Percentiles rank a stretch among this genome's conserved stretches.
Evolutionary conservation across 1,140 invertebrate genomes (phyloP).

Genomic region (Drosophila melanica): DNA sequence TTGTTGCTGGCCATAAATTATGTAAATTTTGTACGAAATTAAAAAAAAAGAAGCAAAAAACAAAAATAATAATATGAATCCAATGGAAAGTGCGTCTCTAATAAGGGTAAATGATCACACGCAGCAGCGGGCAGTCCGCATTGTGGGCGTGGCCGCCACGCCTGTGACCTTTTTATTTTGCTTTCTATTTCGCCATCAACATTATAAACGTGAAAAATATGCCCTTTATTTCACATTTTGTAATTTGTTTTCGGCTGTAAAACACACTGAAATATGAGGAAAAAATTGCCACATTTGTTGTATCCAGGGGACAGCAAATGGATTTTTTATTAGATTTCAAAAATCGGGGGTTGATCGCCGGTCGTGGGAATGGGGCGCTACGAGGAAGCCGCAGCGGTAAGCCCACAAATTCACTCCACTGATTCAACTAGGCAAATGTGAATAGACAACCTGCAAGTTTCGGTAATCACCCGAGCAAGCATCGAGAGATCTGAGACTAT

Average conservation of each 20-base stretch:
- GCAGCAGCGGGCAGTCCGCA: conserved; percentile 35
- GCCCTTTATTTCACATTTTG: conserved; percentile 73
- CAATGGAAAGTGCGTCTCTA: conserved; percentile 55
- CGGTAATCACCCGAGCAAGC: conserved; percentile 9
- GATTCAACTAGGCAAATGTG: conserved; percentile 51
- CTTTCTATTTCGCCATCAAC: conserved; percentile 26
- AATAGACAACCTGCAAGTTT: conserved; percentile 52
- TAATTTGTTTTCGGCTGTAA: conserved; percentile 74
- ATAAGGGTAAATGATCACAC: conserved; percentile 74
- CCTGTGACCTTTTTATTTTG: conserved; percentile 17
- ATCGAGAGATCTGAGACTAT: conserved; percentile 29
- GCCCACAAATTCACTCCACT: conserved; percentile 33
- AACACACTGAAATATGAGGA: conserved; percentile 72
- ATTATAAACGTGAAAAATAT: conserved; percentile 72
- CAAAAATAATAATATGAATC: conserved; percentile 26
- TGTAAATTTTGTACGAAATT: conserved; percentile 73
- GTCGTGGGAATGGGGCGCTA: conserved; percentile 57
- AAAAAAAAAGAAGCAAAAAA: conserved; percentile 54
- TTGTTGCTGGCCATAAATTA: conserved; percentile 78
- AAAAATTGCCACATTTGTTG: conserved; percentile 76
- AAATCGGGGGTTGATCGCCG: conserved; percentile 26
- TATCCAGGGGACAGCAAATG: conserved; percentile 43
- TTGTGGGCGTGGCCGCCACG: conserved; percentile 55
- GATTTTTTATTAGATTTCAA: conserved; percentile 73
- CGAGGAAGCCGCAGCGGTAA: conserved; percentile 18